Percentiles rank a stretch among this genome's conserved stretches.
Conservation (phyloP, 2,888 invertebrate genomes). For the Blastobasis adustella region DNA sequence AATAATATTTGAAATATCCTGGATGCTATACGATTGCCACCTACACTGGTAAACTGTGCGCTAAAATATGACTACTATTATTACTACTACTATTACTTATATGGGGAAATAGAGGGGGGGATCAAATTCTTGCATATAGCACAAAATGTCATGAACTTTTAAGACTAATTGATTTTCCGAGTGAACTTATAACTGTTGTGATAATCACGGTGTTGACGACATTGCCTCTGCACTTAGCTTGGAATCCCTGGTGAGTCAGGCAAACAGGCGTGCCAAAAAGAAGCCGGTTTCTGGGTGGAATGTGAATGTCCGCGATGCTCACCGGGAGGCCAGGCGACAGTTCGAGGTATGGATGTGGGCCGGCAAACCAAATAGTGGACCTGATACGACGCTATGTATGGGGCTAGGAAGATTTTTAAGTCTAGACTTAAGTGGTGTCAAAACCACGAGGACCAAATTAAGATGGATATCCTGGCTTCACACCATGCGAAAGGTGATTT, state of each 20-base stretch:
- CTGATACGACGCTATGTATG: conserved; percentile 7
- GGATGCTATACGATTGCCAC: neutral
- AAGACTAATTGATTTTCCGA: neutral
- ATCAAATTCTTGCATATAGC: neutral
- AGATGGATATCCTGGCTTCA: conserved; percentile 9
- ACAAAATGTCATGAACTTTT: neutral
- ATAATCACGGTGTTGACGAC: too few relatives aligned
- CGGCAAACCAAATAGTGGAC: conserved; percentile 1
- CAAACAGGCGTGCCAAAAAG: too few relatives aligned
- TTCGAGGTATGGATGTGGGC: neutral
- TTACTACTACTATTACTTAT: too few relatives aligned
- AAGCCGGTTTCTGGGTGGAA: neutral
- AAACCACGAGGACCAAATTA: conserved; percentile 8
- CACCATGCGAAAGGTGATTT: conserved; percentile 3
- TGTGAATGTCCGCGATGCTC: neutral
- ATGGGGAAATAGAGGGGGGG: neutral
- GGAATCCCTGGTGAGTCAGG: too few relatives aligned
- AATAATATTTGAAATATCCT: neutral
- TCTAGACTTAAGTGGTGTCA: conserved; percentile 9
- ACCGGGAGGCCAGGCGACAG: neutral
- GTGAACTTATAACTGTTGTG: neutral
- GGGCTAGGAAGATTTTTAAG: conserved; percentile 8
- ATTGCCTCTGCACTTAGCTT: neutral
- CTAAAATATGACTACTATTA: neutral
- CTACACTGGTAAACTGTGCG: too few relatives aligned